These are phyloP conservation scores for Epizoanthus ramosus DNA, from an alignment of 92 coral and sea anemone species.

Conservation along the genomic window DNA sequence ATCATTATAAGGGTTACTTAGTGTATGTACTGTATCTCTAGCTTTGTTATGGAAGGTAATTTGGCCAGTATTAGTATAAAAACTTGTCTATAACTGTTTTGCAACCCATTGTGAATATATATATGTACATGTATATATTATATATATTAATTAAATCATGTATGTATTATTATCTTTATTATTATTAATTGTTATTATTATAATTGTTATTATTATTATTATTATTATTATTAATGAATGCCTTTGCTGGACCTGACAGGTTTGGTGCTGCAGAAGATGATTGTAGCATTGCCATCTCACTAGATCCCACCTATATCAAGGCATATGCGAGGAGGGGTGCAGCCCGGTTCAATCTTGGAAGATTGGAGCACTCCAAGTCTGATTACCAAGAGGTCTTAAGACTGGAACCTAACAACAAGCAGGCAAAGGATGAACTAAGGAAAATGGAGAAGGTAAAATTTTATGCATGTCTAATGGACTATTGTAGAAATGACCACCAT, in stretches of 20 bases:
- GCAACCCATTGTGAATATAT: too few relatives aligned
- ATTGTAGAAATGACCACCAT: too few relatives aligned
- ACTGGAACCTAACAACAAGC: constrained; percentile 89
- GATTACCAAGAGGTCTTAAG: constrained; percentile 52
- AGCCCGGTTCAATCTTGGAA: constrained; percentile 64
- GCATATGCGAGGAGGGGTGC: constrained; percentile 88
- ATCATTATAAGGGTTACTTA: neutral
- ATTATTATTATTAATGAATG: neutral
- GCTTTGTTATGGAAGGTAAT: too few relatives aligned
- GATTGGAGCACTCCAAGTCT: constrained; percentile 56
- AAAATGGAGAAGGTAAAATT: constrained; percentile 68
- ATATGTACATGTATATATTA: too few relatives aligned
- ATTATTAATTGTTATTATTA: neutral
- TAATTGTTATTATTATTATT: neutral
- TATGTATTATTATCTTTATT: neutral
- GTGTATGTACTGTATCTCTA: too few relatives aligned
- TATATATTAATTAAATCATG: too few relatives aligned
- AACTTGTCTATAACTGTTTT: too few relatives aligned
- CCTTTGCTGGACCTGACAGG: constrained; percentile 30
- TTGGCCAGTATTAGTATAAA: too few relatives aligned
- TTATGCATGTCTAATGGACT: neutral
- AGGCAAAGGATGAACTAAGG: constrained; percentile 79
- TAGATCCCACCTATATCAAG: constrained; percentile 85
- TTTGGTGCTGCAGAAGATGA: constrained; percentile 96
- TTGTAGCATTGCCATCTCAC: constrained; percentile 75